Conservation (phyloP, 2,113 vertebrate species). For the Corynorhinus townsendii region DNA sequence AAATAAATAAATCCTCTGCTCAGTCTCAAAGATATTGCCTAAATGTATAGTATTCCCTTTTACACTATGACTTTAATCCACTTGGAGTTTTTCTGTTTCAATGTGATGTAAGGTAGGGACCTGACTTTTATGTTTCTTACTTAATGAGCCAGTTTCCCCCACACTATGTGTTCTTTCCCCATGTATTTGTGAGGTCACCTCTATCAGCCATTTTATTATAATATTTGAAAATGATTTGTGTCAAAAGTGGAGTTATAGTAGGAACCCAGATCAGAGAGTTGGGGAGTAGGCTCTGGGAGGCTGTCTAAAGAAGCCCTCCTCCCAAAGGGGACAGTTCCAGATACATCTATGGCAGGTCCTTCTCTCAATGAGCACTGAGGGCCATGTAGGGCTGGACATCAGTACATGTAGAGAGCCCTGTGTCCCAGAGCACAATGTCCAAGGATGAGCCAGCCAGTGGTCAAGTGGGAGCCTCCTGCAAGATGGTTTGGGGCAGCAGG, state of each 20-base stretch:
- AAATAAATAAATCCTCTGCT: background rate
- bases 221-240: background rate
- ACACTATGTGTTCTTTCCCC: background rate
- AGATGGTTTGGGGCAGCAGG: background rate
- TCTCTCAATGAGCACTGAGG: background rate
- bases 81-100: background rate
- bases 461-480: background rate
- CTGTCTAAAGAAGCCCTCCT: background rate
- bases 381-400: background rate
- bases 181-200: background rate
- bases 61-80: background rate
- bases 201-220: background rate
- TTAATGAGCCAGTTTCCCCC: background rate
- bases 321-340: background rate
- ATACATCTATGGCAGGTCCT: background rate
- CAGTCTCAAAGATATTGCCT: background rate
- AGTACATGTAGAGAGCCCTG: background rate
- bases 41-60: background rate
- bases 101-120: background rate
- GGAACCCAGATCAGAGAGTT: background rate
- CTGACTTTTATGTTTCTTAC: background rate
- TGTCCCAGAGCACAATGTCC: background rate
- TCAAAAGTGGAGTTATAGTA: background rate
- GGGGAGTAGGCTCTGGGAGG: background rate
- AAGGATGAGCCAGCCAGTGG: background rate